phyloP scores from a whole-genome alignment of 2,113 vertebrate species.

The Pachyramphus minor region DNA sequence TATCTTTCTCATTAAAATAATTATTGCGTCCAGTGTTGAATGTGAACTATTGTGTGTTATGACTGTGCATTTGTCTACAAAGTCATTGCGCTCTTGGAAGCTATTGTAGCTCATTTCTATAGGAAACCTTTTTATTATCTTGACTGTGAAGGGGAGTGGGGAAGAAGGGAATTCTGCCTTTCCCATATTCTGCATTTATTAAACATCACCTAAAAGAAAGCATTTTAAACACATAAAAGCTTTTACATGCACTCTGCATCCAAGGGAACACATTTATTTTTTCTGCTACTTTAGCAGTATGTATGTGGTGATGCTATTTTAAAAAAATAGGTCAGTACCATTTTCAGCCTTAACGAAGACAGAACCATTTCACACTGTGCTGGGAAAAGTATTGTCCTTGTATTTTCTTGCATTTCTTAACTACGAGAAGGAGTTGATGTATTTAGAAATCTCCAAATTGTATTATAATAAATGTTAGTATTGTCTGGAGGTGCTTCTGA shows the following conservation, averaged over 20 bases:
- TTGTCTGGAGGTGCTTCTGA: not conserved
- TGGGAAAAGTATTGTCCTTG: not conserved
- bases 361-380: not conserved
- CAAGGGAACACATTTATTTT: conserved; percentile 34
- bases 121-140: conserved; percentile 48
- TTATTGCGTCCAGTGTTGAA: conserved; percentile 14
- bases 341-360: not conserved
- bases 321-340: conserved; percentile 50
- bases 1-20: conserved; percentile 66
- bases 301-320: not conserved
- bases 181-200: conserved; percentile 45
- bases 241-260: conserved; percentile 52
- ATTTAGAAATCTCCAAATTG: not conserved
- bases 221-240: conserved; percentile 47
- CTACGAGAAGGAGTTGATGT: not conserved
- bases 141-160: conserved; percentile 7
- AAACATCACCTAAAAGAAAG: conserved; percentile 25
- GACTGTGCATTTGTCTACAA: conserved; percentile 45
- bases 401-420: not conserved
- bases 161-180: conserved; percentile 49
- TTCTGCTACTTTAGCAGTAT: conserved; percentile 29
- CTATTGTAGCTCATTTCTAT: conserved; percentile 50
- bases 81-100: conserved; percentile 54
- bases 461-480: not conserved
- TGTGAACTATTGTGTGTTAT: conserved; percentile 51